phyloP scores from a whole-genome alignment of 2,888 invertebrate genomes.

The Athripsodes cinereus region DNA sequence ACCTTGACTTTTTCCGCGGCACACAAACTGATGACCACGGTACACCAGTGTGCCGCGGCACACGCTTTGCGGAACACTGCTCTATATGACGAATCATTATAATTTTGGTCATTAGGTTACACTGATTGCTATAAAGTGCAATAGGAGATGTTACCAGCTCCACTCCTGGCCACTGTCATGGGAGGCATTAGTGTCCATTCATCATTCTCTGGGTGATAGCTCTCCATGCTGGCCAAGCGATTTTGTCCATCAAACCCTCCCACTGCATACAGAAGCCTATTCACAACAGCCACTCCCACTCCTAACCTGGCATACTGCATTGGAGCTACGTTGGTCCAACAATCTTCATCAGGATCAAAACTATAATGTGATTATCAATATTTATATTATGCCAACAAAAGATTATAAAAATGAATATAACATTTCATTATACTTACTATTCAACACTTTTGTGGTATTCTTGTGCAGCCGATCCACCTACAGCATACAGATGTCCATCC shows the following conservation, averaged over 20 bases:
- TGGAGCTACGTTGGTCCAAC: conserved; percentile 69
- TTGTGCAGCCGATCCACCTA: conserved; percentile 83
- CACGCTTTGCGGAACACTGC: too few species aligned
- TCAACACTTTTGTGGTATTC: conserved; percentile 86
- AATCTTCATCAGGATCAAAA: conserved; percentile 80
- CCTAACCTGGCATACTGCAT: conserved; percentile 77
- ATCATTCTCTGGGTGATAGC: conserved; percentile 90
- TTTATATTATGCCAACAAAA: too few species aligned
- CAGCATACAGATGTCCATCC: conserved; percentile 86
- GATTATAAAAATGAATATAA: background rate
- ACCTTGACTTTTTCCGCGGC: too few species aligned
- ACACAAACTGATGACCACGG: too few species aligned
- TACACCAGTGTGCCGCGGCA: too few species aligned
- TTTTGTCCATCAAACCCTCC: conserved; percentile 84
- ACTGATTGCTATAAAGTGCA: too few species aligned
- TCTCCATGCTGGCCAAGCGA: conserved; percentile 74
- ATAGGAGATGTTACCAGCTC: conserved; percentile 73
- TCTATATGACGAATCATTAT: too few species aligned
- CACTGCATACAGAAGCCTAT: conserved; percentile 73
- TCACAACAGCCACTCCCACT: conserved; percentile 71
- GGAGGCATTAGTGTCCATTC: conserved; percentile 77
- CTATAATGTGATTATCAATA: conserved; percentile 43
- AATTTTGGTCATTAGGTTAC: too few species aligned
- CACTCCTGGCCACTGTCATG: conserved; percentile 75
- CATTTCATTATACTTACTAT: conserved; percentile 53